A percentile compares a stretch with the other conserved stretches of the same genome.
These are phyloP conservation scores for Caerostris darwini DNA, from an alignment of 1,140 invertebrate genomes.

Conservation along the genomic window DNA sequence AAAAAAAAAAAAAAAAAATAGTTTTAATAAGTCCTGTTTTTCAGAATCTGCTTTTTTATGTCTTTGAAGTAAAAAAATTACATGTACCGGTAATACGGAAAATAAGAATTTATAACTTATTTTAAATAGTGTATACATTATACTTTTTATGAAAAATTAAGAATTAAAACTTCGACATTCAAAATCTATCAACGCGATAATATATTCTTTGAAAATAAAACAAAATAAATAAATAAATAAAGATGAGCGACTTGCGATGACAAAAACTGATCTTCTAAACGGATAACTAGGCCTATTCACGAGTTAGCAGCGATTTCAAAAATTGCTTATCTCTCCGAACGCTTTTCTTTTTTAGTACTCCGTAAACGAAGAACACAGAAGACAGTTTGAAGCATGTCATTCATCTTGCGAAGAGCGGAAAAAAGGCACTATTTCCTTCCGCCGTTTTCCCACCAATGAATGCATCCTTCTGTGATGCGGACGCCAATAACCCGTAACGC, in stretches of 20 bases:
- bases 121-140: too few relatives aligned
- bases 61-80: too few relatives aligned
- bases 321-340: constrained; percentile 24
- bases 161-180: too few relatives aligned
- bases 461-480: constrained; percentile 55
- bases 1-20: too few relatives aligned
- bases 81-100: too few relatives aligned
- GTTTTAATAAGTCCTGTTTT: too few relatives aligned
- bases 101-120: too few relatives aligned
- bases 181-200: too few relatives aligned
- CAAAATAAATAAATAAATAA: too few relatives aligned
- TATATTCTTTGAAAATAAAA: too few relatives aligned
- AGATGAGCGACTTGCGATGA: background rate
- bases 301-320: background rate
- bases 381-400: constrained; percentile 59
- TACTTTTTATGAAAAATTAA: too few relatives aligned
- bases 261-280: background rate
- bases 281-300: constrained; percentile 43
- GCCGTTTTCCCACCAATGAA: constrained; percentile 57
- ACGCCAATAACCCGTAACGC: constrained; percentile 72
- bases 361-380: constrained; percentile 51
- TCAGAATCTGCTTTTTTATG: too few relatives aligned
- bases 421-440: constrained; percentile 62
- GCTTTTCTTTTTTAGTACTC: constrained; percentile 40
- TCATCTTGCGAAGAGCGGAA: constrained; percentile 45